Evolutionary conservation across 2,888 invertebrate species (phyloP), one percentile per base, ranked within the genome.

Genomic region (Scaptomyza tumidula): DNA sequence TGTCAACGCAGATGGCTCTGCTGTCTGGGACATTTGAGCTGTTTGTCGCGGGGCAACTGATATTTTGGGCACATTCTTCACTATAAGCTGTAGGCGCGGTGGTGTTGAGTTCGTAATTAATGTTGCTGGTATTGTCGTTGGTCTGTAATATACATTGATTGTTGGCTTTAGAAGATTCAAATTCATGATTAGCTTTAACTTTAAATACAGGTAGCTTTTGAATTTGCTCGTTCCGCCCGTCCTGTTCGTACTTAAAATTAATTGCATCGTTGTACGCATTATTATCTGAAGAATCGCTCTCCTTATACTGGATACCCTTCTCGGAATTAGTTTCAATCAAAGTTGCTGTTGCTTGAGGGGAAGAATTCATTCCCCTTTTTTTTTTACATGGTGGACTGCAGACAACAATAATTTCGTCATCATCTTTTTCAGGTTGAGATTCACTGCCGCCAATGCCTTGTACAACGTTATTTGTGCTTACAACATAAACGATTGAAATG

Each of bases 131-230:
- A 60, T 49, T 74, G 83, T 78, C 78, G 78, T 84, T 84, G 78
- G 89, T 84, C 85, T 85, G 85, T 29, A 85, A 85, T 78, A 75
- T 71, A 88, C 61, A 78, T 75, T 68, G 75, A 73, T 78, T 73
- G 61, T 59, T 65, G 64, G 66, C 66, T 80, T 88, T 75, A 84
- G 65, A 53, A 66, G 64, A 69, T 72, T 75, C 69, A 75, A 62
- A 74, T 69, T 66, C 54, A 45, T 71, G 56, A 60, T 70, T 71
- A 65, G 50, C 16, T 63, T 56, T 59, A 50, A 56, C 59, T 49
- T 64, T 59, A 75, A 78, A 67, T 82, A 80, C 45, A 68, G 49
- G 57, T 75, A 71, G 29, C 58, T 62, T 53, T 45, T 50, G 19
- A 53, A 19, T 33, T 54, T 41, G 53, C 53, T 29, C 53, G 70